phyloP scores from a whole-genome alignment of 1,140 invertebrate genomes.

The Liolophura sinensis region DNA sequence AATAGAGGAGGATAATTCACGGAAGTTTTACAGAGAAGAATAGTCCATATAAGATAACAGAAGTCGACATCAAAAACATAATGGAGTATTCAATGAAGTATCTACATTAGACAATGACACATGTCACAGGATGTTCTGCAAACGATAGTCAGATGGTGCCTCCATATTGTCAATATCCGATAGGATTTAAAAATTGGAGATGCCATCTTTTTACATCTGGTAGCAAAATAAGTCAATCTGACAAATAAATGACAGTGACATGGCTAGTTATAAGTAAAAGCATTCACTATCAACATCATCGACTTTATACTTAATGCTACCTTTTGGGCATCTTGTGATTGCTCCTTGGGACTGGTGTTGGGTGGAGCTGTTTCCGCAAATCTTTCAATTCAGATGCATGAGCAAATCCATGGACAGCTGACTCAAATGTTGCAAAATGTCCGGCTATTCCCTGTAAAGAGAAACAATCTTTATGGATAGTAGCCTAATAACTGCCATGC shows the following conservation, averaged over 20 bases:
- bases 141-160: too few species aligned
- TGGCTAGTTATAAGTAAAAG: neutral
- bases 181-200: too few species aligned
- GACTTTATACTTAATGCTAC: constrained; percentile 38
- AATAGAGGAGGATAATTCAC: too few species aligned
- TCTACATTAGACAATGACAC: too few species aligned
- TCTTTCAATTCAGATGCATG: constrained; percentile 66
- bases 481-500: neutral
- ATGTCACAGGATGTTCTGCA: too few species aligned
- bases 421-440: constrained; percentile 85
- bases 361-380: constrained; percentile 70
- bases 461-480: constrained; percentile 8
- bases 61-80: too few species aligned
- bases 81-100: too few species aligned
- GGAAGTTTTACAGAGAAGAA: too few species aligned
- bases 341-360: constrained; percentile 67
- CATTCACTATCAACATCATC: neutral
- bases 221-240: constrained; percentile 7
- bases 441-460: constrained; percentile 39
- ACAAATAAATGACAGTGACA: neutral
- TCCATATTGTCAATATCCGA: too few species aligned
- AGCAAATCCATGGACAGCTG: constrained; percentile 74
- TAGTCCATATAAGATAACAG: too few species aligned
- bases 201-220: too few species aligned
- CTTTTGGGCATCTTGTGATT: constrained; percentile 60